phyloP scores from a whole-genome alignment of 1,140 invertebrate species.

The Calliopsis andreniformis region DNA sequence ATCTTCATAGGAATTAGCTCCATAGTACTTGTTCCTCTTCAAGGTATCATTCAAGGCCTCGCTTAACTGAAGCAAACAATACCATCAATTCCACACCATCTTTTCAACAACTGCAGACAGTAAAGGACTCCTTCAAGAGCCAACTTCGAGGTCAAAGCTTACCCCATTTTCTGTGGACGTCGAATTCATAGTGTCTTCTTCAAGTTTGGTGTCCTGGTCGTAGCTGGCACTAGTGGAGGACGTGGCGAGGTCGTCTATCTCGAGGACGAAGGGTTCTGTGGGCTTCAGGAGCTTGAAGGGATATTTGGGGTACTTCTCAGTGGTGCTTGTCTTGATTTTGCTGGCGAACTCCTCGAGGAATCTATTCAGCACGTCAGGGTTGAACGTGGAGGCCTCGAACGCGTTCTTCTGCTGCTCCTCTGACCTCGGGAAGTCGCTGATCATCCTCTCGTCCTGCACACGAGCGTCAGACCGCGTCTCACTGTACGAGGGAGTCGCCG shows the following conservation, averaged over 20 bases:
- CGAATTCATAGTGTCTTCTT: conserved; percentile 70
- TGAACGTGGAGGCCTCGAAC: conserved; percentile 77
- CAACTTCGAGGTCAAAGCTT: background rate
- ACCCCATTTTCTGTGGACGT: conserved; percentile 46
- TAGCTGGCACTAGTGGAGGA: conserved; percentile 69
- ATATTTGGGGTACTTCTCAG: conserved; percentile 75
- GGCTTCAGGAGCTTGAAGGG: conserved; percentile 79
- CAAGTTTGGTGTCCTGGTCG: conserved; percentile 70
- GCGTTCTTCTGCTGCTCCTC: conserved; percentile 62
- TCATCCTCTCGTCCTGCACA: conserved; percentile 47
- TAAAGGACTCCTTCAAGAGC: no score
- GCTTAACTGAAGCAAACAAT: conserved; percentile 61
- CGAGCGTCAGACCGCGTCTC: background rate
- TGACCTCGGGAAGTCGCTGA: conserved; percentile 39
- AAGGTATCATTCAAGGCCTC: conserved; percentile 78
- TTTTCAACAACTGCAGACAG: no score
- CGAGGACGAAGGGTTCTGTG: conserved; percentile 77
- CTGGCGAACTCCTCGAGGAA: conserved; percentile 83
- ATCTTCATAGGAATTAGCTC: conserved; percentile 84
- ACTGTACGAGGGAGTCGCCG: conserved; percentile 43
- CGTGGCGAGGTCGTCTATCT: conserved; percentile 76
- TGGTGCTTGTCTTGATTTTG: conserved; percentile 81
- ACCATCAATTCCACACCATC: no score
- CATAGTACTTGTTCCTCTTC: conserved; percentile 79
- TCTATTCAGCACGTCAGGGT: conserved; percentile 83